A percentile compares a stretch with the other conserved stretches of the same genome.
Evolutionary conservation across 2,113 vertebrate species (phyloP).

Genomic region (Rhinichthys klamathensis): DNA sequence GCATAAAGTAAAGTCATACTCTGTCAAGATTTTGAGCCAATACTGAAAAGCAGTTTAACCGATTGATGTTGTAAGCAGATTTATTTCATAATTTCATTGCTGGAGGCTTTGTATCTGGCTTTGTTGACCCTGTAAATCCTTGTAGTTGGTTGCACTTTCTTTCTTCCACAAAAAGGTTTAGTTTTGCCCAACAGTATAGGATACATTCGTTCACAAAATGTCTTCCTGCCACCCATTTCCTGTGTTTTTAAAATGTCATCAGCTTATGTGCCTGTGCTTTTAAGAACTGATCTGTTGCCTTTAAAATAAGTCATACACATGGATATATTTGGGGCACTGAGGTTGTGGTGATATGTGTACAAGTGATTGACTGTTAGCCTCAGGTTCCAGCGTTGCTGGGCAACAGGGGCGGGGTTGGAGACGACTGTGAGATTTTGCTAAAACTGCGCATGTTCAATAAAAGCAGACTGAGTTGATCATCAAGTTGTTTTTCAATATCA

Average conservation of each 20-base stretch:
- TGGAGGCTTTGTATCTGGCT: not conserved
- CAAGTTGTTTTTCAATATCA: no score
- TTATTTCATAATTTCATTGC: not conserved
- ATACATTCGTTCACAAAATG: not conserved
- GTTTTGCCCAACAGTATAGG: not conserved
- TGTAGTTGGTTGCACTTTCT: not conserved
- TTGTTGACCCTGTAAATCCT: not conserved
- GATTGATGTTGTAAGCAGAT: conserved; percentile 15
- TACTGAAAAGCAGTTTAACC: not conserved
- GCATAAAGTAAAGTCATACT: not conserved
- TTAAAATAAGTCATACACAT: not conserved
- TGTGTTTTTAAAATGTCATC: not conserved
- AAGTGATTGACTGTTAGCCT: no score
- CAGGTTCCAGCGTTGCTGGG: no score
- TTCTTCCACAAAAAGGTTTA: not conserved
- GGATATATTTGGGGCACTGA: not conserved
- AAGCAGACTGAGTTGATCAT: no score
- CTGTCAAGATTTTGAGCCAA: not conserved
- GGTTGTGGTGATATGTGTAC: no score
- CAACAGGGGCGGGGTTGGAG: no score
- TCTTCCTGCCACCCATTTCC: conserved; percentile 2
- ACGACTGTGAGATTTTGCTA: no score
- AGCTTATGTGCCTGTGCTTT: not conserved
- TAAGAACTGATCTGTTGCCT: not conserved
- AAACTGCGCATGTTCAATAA: no score